These are phyloP conservation scores for Sardina pilchardus DNA, from an alignment of 2,113 vertebrate species.

Conservation along the genomic window DNA sequence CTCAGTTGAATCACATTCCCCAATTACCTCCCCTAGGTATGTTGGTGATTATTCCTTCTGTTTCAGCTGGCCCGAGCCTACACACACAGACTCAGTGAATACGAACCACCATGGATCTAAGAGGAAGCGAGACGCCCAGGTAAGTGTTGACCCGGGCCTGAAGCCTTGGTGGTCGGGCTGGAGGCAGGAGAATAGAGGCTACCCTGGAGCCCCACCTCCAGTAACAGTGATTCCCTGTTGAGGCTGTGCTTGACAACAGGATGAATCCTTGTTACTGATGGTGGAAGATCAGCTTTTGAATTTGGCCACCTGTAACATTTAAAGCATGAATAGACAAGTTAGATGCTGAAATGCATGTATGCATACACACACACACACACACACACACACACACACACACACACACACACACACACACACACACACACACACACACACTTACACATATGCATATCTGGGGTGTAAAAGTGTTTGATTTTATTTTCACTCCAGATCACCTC, in stretches of 20 bases:
- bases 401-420: not conserved
- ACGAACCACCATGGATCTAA: not conserved
- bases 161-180: not conserved
- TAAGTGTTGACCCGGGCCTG: not conserved
- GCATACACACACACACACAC: not conserved
- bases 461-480: too few species aligned
- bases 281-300: conserved; percentile 51
- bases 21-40: not conserved
- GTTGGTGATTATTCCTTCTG: not conserved
- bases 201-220: conserved; percentile 55
- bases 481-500: too few species aligned
- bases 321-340: not conserved
- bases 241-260: conserved; percentile 58
- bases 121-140: not conserved
- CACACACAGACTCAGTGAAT: not conserved
- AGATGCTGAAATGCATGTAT: not conserved
- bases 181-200: not conserved
- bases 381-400: conserved; percentile 9
- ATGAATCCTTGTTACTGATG: conserved; percentile 73
- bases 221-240: conserved; percentile 70
- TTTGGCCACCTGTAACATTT: not conserved
- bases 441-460: not conserved
- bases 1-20: not conserved
- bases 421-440: not conserved
- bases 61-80: not conserved